A percentile compares a stretch with the other conserved stretches of the same genome.
Conservation (phyloP, 2,888 invertebrate genomes). For the Gymnoscelis rufifasciata region DNA sequence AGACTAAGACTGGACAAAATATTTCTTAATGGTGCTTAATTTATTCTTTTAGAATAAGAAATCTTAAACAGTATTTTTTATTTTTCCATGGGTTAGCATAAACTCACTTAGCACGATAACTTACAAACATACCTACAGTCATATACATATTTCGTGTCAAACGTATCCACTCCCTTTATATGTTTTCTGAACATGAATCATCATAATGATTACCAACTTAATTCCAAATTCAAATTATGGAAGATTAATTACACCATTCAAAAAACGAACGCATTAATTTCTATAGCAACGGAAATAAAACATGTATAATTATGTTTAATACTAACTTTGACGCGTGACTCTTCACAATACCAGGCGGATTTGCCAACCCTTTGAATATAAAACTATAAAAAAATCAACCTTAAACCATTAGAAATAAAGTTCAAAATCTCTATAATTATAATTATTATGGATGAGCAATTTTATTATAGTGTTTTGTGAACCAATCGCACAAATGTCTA, state of each 20-base stretch:
- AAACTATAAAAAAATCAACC: constrained; percentile 38
- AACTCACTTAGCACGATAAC: too few species aligned
- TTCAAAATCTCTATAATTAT: constrained; percentile 49
- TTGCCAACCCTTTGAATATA: constrained; percentile 76
- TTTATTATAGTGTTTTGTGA: constrained; percentile 67
- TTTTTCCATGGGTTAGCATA: too few species aligned
- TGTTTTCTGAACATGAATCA: background rate
- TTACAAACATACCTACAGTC: background rate
- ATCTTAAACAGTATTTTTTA: too few species aligned
- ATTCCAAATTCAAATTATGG: constrained; percentile 20
- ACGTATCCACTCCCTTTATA: background rate
- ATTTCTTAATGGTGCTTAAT: too few species aligned
- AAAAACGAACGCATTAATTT: constrained; percentile 45
- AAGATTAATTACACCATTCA: constrained; percentile 26
- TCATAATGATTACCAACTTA: constrained; percentile 1
- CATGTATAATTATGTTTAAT: constrained; percentile 64
- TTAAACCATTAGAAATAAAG: constrained; percentile 31
- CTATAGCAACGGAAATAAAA: constrained; percentile 69
- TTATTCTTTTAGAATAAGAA: too few species aligned
- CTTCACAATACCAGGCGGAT: constrained; percentile 72
- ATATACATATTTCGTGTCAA: background rate
- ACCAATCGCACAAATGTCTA: constrained; percentile 40
- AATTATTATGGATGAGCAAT: constrained; percentile 72
- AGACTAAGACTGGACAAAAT: too few species aligned
- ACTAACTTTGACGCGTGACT: constrained; percentile 71